Evolutionary conservation across 1,140 invertebrate genomes (phyloP), one percentile per base, ranked within the genome.

Genomic region (Galendromus occidentalis): DNA sequence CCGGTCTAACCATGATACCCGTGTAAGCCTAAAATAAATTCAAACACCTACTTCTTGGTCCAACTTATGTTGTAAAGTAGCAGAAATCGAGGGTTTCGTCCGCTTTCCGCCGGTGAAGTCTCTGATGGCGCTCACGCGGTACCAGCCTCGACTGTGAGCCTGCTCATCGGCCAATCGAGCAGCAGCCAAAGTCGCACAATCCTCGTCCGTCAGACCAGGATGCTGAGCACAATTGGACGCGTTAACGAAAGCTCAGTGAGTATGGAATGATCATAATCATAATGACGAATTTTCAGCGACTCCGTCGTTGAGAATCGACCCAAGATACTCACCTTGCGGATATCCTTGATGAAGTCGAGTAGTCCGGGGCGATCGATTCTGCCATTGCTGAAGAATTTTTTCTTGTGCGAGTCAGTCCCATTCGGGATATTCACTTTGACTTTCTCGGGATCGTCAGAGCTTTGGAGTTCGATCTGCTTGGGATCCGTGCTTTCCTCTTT

Each of bases 81-180:
- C 72, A 33, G 70, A 74, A 59, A 77, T 69, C 64, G 71, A 71
- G 7, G 77, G 78, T 65, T 77, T 72, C 1, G 77, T 72, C 69
- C 75, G 76, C 64, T 75, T 73, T n/a, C 79, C 76, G n/a, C 82
- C 82, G 2, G 80, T 77, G 51, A 83, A 68, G 14, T 72, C 73
- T 39, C 82, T 70, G 17, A 80, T 77, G 42, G 82, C 82, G 44
- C 81, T 81, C 64, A 83, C 82, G 7, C 82, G 74, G 72, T 84
- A 83, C 80, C 81, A 83, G 67, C 80, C 76, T 12, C 80, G 73
- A 20, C 75, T 76, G 67, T 82, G 81, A 1, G 75, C 74, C 67
- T 79, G 75, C 25, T 78, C 73, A 68, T 82, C 77, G 18, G 80
- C 74, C 20, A 83, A 69, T 67, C 80, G 77, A 41, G 78, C 78